Conservation (phyloP, 2,888 invertebrate genomes). For the Drosophila emarginata region DNA sequence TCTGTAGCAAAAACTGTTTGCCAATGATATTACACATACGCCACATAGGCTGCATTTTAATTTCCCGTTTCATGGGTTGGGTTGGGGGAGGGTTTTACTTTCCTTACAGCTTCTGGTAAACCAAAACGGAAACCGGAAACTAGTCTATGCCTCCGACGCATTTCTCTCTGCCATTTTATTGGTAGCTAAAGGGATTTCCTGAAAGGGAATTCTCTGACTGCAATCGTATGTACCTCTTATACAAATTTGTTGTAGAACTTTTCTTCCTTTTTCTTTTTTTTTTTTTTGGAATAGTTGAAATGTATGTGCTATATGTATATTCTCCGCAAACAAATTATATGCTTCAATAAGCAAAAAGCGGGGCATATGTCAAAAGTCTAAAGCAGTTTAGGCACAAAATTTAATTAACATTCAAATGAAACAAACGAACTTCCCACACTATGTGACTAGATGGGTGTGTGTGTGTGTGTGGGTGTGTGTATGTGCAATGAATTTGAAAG, state of each 20-base stretch:
- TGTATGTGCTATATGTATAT: conserved; percentile 21
- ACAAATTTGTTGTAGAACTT: neutral
- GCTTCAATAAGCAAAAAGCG: conserved; percentile 56
- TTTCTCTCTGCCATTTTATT: conserved; percentile 59
- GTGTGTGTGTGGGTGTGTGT: conserved; percentile 55
- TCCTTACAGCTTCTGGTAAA: conserved; percentile 25
- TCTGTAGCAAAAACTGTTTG: conserved; percentile 27
- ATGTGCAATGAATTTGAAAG: conserved; percentile 7
- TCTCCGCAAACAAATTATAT: conserved; percentile 59
- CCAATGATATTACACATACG: conserved; percentile 75
- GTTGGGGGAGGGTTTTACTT: conserved; percentile 23
- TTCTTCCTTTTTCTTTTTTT: neutral
- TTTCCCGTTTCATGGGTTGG: conserved; percentile 29
- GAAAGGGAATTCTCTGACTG: neutral
- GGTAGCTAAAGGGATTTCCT: conserved; percentile 3
- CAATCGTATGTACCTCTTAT: neutral
- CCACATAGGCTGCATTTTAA: conserved; percentile 57
- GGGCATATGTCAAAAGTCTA: conserved; percentile 43
- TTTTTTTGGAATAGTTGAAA: neutral
- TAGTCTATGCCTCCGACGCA: conserved; percentile 39
- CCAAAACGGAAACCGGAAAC: conserved; percentile 51
- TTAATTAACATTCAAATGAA: conserved; percentile 66
- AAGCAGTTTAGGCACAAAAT: conserved; percentile 61
- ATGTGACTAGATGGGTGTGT: neutral
- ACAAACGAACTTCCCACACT: conserved; percentile 46